Conservation (phyloP, 1,140 invertebrate species). For the Drosophila tsacasi region DNA sequence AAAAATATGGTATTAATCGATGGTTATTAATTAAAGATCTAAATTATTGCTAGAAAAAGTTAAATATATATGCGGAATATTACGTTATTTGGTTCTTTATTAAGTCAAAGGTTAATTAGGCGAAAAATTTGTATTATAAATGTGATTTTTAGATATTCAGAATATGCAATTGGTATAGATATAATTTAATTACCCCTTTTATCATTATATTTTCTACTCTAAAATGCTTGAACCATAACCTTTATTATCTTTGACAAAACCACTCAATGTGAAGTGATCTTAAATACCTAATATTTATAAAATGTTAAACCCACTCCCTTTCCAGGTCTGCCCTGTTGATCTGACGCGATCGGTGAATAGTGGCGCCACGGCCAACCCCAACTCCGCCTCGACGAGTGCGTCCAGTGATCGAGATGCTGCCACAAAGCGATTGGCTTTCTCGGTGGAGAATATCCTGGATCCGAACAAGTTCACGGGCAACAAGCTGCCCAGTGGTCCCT, state of each 20-base stretch:
- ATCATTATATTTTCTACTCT: not conserved
- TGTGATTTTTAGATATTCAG: not conserved
- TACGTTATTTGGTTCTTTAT: not conserved
- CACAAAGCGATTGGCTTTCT: slow-evolving; percentile 90
- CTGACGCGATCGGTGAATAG: slow-evolving; percentile 81
- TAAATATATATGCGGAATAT: not conserved
- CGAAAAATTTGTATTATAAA: not conserved
- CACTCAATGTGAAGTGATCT: no score
- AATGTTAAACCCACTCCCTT: not conserved
- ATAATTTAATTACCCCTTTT: not conserved
- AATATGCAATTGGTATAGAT: not conserved
- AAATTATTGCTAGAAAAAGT: not conserved
- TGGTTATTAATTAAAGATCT: not conserved
- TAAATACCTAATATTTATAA: not conserved
- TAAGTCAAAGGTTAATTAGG: not conserved
- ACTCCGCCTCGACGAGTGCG: slow-evolving; percentile 63
- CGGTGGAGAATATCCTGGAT: slow-evolving; percentile 96
- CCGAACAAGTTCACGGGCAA: slow-evolving; percentile 94
- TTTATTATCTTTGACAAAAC: not conserved
- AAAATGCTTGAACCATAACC: not conserved
- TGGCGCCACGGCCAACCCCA: slow-evolving; percentile 45
- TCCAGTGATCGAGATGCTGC: slow-evolving; percentile 75
- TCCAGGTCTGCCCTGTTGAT: slow-evolving; percentile 82
- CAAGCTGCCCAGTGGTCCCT: slow-evolving; percentile 52
- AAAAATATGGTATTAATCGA: not conserved